Evolutionary conservation across 2,113 vertebrate species (phyloP).

Genomic region (Fulica atra): DNA sequence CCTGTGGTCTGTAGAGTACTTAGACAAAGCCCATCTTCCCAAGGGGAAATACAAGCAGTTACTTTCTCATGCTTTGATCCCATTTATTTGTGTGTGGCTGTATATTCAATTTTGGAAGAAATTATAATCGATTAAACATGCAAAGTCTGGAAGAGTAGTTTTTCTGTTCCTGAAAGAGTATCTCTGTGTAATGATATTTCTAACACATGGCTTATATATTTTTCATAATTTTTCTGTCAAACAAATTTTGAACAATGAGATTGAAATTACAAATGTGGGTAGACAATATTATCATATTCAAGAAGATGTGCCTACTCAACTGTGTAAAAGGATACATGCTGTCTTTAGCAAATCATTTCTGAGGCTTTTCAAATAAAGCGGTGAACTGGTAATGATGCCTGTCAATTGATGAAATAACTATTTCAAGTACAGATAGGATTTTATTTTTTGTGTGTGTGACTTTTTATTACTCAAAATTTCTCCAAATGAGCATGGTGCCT

Average conservation of each 20-base stretch:
- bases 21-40: neutral
- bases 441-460: neutral
- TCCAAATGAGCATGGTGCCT: neutral
- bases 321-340: neutral
- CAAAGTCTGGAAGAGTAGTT: neutral
- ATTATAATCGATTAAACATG: neutral
- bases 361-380: neutral
- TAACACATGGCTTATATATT: constrained; percentile 6
- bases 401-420: neutral
- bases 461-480: neutral
- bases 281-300: neutral
- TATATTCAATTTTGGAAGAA: neutral
- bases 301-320: neutral
- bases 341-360: neutral
- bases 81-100: neutral
- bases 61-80: neutral
- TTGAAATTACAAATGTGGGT: neutral
- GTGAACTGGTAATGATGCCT: neutral
- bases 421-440: neutral
- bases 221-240: constrained; percentile 9
- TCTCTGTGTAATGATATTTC: neutral
- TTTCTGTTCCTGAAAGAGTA: neutral
- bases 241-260: neutral
- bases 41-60: neutral
- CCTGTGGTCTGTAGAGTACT: neutral